Percentiles rank a stretch among this genome's conserved stretches.
These are phyloP conservation scores for Catagonus wagneri DNA, from an alignment of 2,113 vertebrate genomes.

Conservation along the genomic window DNA sequence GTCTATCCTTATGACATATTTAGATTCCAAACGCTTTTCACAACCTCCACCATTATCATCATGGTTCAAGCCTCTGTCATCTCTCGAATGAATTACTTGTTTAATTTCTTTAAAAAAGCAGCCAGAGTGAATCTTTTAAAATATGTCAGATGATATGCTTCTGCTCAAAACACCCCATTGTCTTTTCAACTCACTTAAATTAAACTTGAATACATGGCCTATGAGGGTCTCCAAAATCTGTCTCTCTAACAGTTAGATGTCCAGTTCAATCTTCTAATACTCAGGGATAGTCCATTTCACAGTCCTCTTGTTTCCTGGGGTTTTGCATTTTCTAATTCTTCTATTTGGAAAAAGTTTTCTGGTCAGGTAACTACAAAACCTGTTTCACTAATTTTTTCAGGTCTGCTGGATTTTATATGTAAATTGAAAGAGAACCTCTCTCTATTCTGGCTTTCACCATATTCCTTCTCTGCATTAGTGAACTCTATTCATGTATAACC, in stretches of 20 bases:
- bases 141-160: not conserved
- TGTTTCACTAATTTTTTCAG: not conserved
- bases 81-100: not conserved
- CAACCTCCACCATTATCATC: not conserved
- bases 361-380: not conserved
- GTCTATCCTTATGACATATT: not conserved
- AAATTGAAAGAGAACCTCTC: not conserved
- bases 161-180: not conserved
- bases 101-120: not conserved
- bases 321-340: not conserved
- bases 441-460: not conserved
- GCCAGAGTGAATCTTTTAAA: not conserved
- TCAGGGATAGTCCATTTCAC: not conserved
- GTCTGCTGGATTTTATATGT: not conserved
- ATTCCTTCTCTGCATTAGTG: too few species aligned
- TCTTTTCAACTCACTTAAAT: not conserved
- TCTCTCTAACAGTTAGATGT: not conserved
- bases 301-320: accelerated
- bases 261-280: too few species aligned
- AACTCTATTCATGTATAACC: too few species aligned
- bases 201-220: not conserved
- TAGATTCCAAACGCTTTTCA: not conserved
- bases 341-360: not conserved
- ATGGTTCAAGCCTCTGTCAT: not conserved
- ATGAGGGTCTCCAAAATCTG: not conserved